Evolutionary conservation across 2,888 invertebrate species (phyloP).

Genomic region (Protodeltote pygarga): DNA sequence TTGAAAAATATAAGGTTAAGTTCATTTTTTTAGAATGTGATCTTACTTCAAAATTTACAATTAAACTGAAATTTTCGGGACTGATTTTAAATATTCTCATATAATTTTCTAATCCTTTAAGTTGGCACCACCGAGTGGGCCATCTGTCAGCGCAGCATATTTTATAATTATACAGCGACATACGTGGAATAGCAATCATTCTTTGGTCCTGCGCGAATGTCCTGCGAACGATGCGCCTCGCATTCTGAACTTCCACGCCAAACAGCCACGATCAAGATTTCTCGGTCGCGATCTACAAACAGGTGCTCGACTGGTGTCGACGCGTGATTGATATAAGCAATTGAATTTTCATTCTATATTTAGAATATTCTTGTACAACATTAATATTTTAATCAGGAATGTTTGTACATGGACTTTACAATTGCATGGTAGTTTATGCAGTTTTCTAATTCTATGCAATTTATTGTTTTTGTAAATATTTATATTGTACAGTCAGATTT

Average conservation of each 20-base stretch:
- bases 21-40: no score
- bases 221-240: constrained; percentile 68
- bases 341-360: constrained; percentile 52
- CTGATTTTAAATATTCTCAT: no score
- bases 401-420: constrained; percentile 33
- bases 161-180: constrained; percentile 78
- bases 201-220: constrained; percentile 70
- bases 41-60: no score
- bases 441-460: constrained; percentile 29
- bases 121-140: constrained; percentile 53
- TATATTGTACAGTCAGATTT: no score
- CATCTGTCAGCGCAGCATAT: constrained; percentile 78
- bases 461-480: constrained; percentile 6
- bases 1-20: no score
- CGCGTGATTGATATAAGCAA: constrained; percentile 56
- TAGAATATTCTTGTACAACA: constrained; percentile 49
- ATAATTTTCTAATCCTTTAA: constrained; percentile 28
- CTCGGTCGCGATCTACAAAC: constrained; percentile 80
- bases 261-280: constrained; percentile 70
- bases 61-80: no score
- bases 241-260: constrained; percentile 66
- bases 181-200: constrained; percentile 72
- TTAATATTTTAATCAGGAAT: constrained; percentile 52
- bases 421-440: constrained; percentile 38
- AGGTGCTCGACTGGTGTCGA: constrained; percentile 66